Evolutionary conservation across 2,888 invertebrate genomes (phyloP).

Genomic region (Noctua pronuba): DNA sequence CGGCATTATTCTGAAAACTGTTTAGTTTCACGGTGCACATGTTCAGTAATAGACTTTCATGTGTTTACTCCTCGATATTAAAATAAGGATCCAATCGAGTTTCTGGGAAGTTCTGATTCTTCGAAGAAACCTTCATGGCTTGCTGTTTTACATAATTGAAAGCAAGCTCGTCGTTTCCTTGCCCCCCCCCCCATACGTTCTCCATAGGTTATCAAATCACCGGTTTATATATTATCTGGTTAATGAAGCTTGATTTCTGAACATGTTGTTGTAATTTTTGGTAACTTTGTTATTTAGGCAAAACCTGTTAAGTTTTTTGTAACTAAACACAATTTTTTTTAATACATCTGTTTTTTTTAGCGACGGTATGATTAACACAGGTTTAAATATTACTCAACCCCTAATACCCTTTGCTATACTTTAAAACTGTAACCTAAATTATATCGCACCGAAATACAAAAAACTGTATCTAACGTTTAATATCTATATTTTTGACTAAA

Average conservation of each 20-base stretch:
- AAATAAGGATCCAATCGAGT: conserved; percentile 43
- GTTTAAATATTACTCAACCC: background rate
- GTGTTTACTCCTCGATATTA: conserved; percentile 26
- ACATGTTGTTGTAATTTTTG: background rate
- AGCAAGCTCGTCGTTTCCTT: conserved; percentile 3
- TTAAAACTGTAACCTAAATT: conserved; percentile 36
- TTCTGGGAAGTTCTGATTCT: conserved; percentile 44
- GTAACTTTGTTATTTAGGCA: background rate
- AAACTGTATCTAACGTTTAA: background rate
- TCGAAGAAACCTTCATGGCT: conserved; percentile 18
- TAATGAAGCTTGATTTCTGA: conserved; percentile 1
- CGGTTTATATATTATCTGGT: conserved; percentile 6
- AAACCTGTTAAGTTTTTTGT: background rate
- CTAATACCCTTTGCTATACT: background rate
- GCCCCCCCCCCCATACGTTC: background rate
- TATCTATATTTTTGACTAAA: too few species aligned
- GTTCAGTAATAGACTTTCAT: background rate
- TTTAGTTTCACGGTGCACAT: background rate
- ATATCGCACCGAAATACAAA: background rate
- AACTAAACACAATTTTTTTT: background rate
- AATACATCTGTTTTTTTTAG: background rate
- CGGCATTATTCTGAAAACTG: background rate
- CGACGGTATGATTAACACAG: background rate
- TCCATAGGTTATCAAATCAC: conserved; percentile 5
- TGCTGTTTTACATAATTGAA: conserved; percentile 44